phyloP scores from a whole-genome alignment of 2,113 vertebrate genomes.

The Guaruba guarouba region DNA sequence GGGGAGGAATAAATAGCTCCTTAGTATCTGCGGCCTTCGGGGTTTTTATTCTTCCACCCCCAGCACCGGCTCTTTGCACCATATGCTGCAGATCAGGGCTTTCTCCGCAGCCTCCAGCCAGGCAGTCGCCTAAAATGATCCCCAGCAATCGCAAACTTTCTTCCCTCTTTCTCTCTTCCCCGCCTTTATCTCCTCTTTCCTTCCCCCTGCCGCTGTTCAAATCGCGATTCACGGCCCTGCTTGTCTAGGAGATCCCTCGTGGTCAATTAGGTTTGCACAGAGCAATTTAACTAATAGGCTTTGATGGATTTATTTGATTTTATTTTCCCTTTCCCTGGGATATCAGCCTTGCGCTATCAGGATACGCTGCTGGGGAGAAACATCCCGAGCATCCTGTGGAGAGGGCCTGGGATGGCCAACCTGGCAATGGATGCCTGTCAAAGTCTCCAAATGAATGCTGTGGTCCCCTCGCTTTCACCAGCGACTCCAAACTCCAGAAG shows the following conservation, averaged over 20 bases:
- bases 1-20: slow-evolving; percentile 73
- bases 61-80: slow-evolving; percentile 47
- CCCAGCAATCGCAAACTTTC: not conserved
- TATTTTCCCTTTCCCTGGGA: not conserved
- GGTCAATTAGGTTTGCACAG: slow-evolving; percentile 44
- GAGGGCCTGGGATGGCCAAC: not conserved
- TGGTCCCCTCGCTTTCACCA: fast-evolving
- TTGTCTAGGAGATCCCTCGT: not conserved
- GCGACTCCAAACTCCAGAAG: fast-evolving
- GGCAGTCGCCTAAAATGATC: not conserved
- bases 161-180: not conserved
- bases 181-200: not conserved
- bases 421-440: not conserved
- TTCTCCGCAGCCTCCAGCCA: slow-evolving; percentile 34
- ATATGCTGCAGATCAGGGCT: slow-evolving; percentile 69
- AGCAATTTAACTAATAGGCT: slow-evolving; percentile 40
- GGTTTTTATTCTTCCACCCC: not conserved
- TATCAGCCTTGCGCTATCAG: not conserved
- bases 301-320: slow-evolving; percentile 50
- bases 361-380: not conserved
- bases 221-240: slow-evolving; percentile 23
- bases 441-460: not conserved
- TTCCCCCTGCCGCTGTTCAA: not conserved
- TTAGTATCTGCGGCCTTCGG: slow-evolving; percentile 63
- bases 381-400: fast-evolving